Percentiles rank a stretch among this genome's conserved stretches.
These are phyloP conservation scores for Conops quadrifasciatus DNA, from an alignment of 2,888 invertebrate species.

Conservation along the genomic window DNA sequence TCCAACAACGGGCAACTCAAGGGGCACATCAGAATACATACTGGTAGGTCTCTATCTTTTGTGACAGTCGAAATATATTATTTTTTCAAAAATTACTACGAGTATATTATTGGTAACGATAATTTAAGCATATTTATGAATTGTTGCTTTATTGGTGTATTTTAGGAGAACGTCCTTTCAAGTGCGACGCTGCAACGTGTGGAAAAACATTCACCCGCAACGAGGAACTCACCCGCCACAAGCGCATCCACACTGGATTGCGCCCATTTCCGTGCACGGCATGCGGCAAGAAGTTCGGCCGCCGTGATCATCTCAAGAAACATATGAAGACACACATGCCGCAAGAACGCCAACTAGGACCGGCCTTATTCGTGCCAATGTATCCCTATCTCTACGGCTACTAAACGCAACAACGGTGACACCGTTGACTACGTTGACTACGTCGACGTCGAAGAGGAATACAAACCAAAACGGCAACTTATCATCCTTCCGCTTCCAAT, in stretches of 20 bases:
- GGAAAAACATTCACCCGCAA: slow-evolving; percentile 91
- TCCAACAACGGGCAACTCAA: slow-evolving; percentile 94
- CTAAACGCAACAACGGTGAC: slow-evolving; percentile 53
- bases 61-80: too few species aligned
- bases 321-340: slow-evolving; percentile 85
- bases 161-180: slow-evolving; percentile 84
- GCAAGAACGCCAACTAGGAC: slow-evolving; percentile 71
- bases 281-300: slow-evolving; percentile 92
- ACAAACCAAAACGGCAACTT: slow-evolving; percentile 41
- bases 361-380: slow-evolving; percentile 71
- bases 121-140: background rate
- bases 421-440: slow-evolving; percentile 19
- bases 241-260: slow-evolving; percentile 86
- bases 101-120: too few species aligned
- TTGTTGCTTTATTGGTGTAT: slow-evolving; percentile 36
- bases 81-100: too few species aligned
- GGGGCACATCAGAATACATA: slow-evolving; percentile 91
- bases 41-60: slow-evolving; percentile 76
- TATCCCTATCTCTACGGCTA: slow-evolving; percentile 72
- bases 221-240: slow-evolving; percentile 91
- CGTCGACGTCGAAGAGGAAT: slow-evolving; percentile 25
- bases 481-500: slow-evolving; percentile 17
- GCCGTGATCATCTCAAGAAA: slow-evolving; percentile 94
- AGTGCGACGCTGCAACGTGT: slow-evolving; percentile 85
- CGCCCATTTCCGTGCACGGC: slow-evolving; percentile 85